phyloP scores from a whole-genome alignment of 2,113 vertebrate species.

The Microtus pennsylvanicus region DNA sequence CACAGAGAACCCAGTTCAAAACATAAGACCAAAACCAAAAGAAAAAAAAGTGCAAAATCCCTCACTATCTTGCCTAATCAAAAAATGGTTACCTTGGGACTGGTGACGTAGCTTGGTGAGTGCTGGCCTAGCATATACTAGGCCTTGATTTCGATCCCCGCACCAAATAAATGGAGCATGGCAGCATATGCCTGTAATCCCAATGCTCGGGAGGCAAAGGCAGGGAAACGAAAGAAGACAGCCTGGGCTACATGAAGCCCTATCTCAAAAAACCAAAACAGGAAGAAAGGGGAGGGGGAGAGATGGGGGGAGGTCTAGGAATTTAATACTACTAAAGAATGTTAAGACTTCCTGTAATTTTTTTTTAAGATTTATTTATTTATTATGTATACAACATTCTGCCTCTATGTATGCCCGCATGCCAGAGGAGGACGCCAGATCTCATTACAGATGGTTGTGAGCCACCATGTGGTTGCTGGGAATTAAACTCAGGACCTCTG shows the following conservation, averaged over 20 bases:
- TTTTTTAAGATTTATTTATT: neutral
- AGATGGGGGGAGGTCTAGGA: neutral
- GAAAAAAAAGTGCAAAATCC: neutral
- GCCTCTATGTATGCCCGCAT: too few relatives aligned
- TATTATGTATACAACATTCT: too few relatives aligned
- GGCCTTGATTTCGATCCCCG: neutral
- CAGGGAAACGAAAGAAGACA: neutral
- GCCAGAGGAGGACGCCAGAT: too few relatives aligned
- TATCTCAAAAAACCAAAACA: neutral
- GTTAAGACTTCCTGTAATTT: neutral
- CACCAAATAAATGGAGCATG: neutral
- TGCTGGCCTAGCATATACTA: neutral
- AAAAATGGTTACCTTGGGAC: neutral
- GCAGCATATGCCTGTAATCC: neutral
- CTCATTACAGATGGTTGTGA: too few relatives aligned
- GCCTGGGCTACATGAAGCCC: neutral
- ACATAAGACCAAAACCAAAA: neutral
- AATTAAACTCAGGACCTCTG: too few relatives aligned
- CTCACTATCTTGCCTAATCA: neutral
- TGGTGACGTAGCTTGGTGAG: neutral
- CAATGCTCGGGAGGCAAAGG: neutral
- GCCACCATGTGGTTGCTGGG: too few relatives aligned
- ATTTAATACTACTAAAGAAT: slow-evolving; percentile 48
- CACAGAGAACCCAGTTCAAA: neutral
- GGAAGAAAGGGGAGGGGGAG: too few relatives aligned